A percentile compares a stretch with the other conserved stretches of the same genome.
These are phyloP conservation scores for Drosophila atroscutellata DNA, from an alignment of 2,888 invertebrate species.

Conservation along the genomic window DNA sequence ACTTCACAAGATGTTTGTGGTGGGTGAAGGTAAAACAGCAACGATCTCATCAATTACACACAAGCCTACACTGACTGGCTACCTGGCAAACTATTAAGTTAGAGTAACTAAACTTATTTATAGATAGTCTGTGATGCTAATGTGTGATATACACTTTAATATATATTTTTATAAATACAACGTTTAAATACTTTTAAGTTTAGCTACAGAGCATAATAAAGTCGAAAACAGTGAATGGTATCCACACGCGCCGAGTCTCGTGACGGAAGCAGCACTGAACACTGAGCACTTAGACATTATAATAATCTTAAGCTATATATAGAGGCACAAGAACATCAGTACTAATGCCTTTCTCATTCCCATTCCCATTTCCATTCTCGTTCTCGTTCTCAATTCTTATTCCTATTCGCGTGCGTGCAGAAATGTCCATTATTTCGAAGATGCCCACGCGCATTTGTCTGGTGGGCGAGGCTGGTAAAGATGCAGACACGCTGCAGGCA, in stretches of 20 bases:
- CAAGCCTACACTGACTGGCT: neutral
- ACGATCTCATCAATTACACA: conserved; percentile 1
- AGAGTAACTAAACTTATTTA: neutral
- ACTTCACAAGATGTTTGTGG: conserved; percentile 28
- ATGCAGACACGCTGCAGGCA: conserved; percentile 86
- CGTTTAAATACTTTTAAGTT: neutral
- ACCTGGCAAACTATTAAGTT: neutral
- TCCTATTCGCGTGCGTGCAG: conserved; percentile 39
- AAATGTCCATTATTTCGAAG: conserved; percentile 82
- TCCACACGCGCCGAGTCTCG: neutral
- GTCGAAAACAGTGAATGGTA: conserved; percentile 10
- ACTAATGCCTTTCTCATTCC: conserved; percentile 37
- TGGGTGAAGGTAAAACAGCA: conserved; percentile 35
- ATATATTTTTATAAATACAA: neutral
- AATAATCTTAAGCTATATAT: conserved; percentile 52
- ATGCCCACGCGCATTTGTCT: conserved; percentile 87
- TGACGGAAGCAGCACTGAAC: conserved; percentile 4
- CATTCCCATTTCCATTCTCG: conserved; percentile 10
- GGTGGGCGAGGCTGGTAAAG: conserved; percentile 87
- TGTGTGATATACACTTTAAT: neutral
- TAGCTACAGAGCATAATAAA: conserved; percentile 1
- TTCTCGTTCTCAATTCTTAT: conserved; percentile 24
- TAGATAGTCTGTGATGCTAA: neutral
- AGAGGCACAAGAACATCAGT: conserved; percentile 16
- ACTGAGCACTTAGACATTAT: conserved; percentile 35